These are phyloP conservation scores for Cheilosia grossa DNA, from an alignment of 2,888 invertebrate species.

Conservation along the genomic window DNA sequence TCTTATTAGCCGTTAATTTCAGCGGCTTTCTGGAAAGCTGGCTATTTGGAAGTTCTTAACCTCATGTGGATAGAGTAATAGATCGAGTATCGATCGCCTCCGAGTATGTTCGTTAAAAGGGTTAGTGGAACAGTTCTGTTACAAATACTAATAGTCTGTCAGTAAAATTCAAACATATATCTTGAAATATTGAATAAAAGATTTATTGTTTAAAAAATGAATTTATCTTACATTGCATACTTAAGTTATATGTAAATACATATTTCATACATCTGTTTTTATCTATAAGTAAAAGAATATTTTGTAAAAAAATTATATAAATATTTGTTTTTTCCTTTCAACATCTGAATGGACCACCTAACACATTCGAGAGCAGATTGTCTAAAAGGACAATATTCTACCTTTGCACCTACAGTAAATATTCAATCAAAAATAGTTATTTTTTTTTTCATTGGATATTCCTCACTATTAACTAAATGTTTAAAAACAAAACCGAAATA, in stretches of 20 bases:
- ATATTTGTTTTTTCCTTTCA: conserved; percentile 17
- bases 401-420: conserved; percentile 72
- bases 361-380: conserved; percentile 58
- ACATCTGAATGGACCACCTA: conserved; percentile 56
- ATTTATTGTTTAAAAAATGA: conserved; percentile 60
- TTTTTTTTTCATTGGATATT: conserved; percentile 32
- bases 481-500: conserved; percentile 26
- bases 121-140: too few relatives aligned
- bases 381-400: conserved; percentile 63
- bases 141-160: too few relatives aligned
- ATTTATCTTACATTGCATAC: conserved; percentile 64
- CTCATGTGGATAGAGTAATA: too few relatives aligned
- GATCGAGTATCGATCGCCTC: too few relatives aligned
- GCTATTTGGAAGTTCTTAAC: too few relatives aligned
- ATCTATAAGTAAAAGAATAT: conserved; percentile 39
- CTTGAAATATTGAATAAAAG: conserved; percentile 56
- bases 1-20: too few relatives aligned
- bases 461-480: conserved; percentile 15
- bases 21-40: too few relatives aligned
- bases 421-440: conserved; percentile 68
- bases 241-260: conserved; percentile 58
- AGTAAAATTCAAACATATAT: neutral
- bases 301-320: conserved; percentile 60
- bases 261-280: conserved; percentile 32
- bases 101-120: too few relatives aligned